phyloP scores from a whole-genome alignment of 2,797 vertebrate species.

The Galaxias olidus region DNA sequence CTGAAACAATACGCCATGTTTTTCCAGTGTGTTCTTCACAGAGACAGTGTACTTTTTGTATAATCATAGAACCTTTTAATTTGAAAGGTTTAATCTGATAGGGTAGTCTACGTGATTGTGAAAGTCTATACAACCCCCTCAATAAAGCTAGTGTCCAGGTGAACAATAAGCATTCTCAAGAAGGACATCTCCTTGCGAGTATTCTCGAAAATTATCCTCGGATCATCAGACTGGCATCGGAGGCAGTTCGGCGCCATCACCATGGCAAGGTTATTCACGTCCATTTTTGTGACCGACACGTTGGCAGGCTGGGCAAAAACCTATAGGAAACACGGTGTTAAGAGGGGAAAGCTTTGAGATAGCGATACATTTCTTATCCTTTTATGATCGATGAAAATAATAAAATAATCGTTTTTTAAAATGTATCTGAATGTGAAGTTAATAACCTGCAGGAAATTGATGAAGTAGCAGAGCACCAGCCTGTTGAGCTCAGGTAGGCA shows the following conservation, averaged over 20 bases:
- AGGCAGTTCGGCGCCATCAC: constrained; percentile 95
- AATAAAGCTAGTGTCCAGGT: constrained; percentile 87
- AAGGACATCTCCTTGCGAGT: constrained; percentile 94
- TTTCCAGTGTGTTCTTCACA: constrained; percentile 67
- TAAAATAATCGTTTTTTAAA: too few relatives aligned
- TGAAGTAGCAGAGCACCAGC: constrained; percentile 91
- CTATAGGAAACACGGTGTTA: constrained; percentile 56
- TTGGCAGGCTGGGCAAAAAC: constrained; percentile 90
- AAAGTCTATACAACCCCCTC: constrained; percentile 80
- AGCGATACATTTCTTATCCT: neutral
- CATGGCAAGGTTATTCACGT: constrained; percentile 94
- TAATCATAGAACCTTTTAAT: constrained; percentile 20
- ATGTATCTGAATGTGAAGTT: neutral
- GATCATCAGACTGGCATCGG: constrained; percentile 88
- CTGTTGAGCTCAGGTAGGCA: constrained; percentile 87
- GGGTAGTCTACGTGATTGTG: neutral
- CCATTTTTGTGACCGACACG: constrained; percentile 91
- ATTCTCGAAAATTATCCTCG: constrained; percentile 90
- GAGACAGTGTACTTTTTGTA: constrained; percentile 45
- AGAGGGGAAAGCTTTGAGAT: constrained; percentile 6
- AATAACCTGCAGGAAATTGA: constrained; percentile 90
- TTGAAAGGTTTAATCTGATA: neutral
- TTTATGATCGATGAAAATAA: too few relatives aligned
- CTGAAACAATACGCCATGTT: constrained; percentile 27
- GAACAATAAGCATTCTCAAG: constrained; percentile 89